Base-by-base conservation (phyloP, 2,888 invertebrate genomes). In the Polydrusus cervinus region DNA sequence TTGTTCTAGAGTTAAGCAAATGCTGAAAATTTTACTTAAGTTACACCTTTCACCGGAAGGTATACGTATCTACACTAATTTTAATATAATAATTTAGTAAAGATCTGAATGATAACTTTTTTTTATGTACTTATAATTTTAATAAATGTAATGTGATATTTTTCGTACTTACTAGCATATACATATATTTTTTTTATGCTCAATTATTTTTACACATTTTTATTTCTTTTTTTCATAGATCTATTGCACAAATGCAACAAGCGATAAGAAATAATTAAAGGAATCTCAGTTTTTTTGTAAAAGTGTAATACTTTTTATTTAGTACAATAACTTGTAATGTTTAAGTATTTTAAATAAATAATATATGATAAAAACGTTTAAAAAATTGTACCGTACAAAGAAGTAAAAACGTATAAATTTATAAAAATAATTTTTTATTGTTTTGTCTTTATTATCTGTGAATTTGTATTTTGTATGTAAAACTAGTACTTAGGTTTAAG, bases 91-190 rank as follows among this genome's bases (percentile, higher is more conserved):
- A 9, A 53, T 25, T 25, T 25, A 5, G 25, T 25, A 25, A 13
- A 5, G 53, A 53, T 55, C 55, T 55, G 55, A 25, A 20, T 43
- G 25, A 20, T 18, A 9, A 43, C 18, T 38, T 45, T 30, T 20
- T 18, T 25, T 62, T 62, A 25, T 5, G 34, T 20, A 45, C 13
- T 16, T 64, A 30, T 64, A 16, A 11, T 11, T 64, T 45, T 64
- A 10, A 30, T n/a, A 25, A 47, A 47, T 47, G 20, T 25, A 25
- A 25, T 64, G 65, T 65, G 65, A 65, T 65, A 65, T 65, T 65
- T 51, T 38, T 60, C 16, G 38, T 60, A 60, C 57, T 60, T 60
- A 38, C 9, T 38, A 38, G 55, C 38, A 20, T 20, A 25, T 47
- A 43, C 13, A 43, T 51, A 51, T 13, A 25, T 47, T 49, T 65